Evolutionary conservation across 2,888 invertebrate genomes (phyloP).

Genomic region (Chrysopilus asiliformis): DNA sequence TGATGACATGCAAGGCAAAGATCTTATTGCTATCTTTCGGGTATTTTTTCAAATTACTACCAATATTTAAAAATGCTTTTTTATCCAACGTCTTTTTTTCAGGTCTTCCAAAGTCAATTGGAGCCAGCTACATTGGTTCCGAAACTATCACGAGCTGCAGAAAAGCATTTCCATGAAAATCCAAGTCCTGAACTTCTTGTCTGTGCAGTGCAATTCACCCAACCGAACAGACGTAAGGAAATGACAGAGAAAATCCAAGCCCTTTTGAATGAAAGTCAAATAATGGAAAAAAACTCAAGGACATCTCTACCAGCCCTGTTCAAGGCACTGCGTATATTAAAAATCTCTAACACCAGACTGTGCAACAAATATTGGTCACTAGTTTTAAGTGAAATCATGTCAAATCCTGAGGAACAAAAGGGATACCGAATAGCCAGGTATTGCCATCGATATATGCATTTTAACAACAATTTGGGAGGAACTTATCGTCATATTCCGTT

Average conservation of each 20-base stretch:
- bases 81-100: conserved; percentile 17
- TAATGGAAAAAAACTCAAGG: no score
- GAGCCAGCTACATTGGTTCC: conserved; percentile 39
- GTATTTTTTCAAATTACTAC: conserved; percentile 19
- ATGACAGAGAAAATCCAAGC: conserved; percentile 24
- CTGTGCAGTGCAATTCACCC: conserved; percentile 35
- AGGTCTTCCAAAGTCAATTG: conserved; percentile 38
- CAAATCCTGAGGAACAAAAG: conserved; percentile 19
- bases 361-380: conserved; percentile 39
- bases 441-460: conserved; percentile 41
- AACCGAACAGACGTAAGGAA: conserved; percentile 32
- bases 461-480: conserved; percentile 40
- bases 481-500: conserved; percentile 38
- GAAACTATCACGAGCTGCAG: conserved; percentile 33
- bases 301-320: conserved; percentile 28
- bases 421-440: conserved; percentile 30
- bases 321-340: conserved; percentile 35
- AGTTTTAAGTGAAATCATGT: conserved; percentile 28
- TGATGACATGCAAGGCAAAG: conserved; percentile 28
- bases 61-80: conserved; percentile 1
- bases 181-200: conserved; percentile 35
- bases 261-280: conserved; percentile 12
- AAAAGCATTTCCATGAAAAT: conserved; percentile 27
- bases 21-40: conserved; percentile 32
- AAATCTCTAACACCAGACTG: conserved; percentile 35